These are phyloP conservation scores for Leptinotarsa tumamoca DNA, from an alignment of 2,888 invertebrate genomes.

Conservation along the genomic window DNA sequence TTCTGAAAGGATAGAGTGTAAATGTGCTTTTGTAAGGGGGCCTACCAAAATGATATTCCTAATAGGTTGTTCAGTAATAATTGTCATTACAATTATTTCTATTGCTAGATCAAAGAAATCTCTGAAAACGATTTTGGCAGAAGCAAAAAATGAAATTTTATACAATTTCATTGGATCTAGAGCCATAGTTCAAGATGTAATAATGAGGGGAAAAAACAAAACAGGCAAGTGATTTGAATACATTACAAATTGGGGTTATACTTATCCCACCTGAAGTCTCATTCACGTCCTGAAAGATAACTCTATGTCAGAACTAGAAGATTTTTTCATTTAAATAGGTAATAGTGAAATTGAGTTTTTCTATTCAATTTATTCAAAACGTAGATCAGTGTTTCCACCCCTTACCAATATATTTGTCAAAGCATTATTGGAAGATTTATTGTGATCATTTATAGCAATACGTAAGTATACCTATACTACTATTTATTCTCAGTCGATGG, in stretches of 20 bases:
- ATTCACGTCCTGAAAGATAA: no score
- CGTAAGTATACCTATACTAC: no score
- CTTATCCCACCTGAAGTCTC: no score
- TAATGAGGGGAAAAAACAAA: conserved; percentile 71
- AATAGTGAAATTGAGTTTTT: no score
- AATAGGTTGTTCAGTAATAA: conserved; percentile 55
- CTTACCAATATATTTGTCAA: no score
- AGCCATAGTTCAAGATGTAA: conserved; percentile 73
- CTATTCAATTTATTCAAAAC: no score
- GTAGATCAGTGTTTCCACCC: no score
- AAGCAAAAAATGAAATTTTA: conserved; percentile 69
- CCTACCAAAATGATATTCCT: conserved; percentile 57
- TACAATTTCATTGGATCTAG: conserved; percentile 73
- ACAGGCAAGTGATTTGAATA: conserved; percentile 61
- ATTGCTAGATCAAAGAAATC: conserved; percentile 69
- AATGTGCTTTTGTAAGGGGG: neutral
- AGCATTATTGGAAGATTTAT: no score
- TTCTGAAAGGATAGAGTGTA: neutral
- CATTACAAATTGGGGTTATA: neutral
- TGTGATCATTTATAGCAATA: no score
- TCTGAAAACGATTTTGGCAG: conserved; percentile 68
- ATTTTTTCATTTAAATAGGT: no score
- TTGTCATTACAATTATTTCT: conserved; percentile 58
- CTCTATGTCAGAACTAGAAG: no score
- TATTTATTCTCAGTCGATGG: no score